phyloP scores from a whole-genome alignment of 2,888 invertebrate genomes.

The Bombylius discolor region DNA sequence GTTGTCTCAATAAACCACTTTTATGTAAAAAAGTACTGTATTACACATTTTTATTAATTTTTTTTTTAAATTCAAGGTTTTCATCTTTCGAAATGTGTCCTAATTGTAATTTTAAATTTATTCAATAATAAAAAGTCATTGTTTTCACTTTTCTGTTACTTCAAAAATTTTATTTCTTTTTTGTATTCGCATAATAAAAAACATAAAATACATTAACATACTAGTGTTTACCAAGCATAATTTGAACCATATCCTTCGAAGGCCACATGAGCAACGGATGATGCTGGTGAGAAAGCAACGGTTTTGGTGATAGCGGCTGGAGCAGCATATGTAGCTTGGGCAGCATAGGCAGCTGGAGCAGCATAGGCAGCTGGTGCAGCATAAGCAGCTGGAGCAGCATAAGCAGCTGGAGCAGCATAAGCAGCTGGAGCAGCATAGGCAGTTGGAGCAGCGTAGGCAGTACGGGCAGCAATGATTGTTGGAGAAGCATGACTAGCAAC shows the following conservation, averaged over 20 bases:
- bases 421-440: slow-evolving; percentile 21
- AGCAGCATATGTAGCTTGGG: slow-evolving; percentile 13
- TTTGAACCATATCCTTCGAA: slow-evolving; percentile 51
- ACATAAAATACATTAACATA: too few relatives aligned
- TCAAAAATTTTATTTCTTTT: too few relatives aligned
- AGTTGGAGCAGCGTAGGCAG: slow-evolving; percentile 19
- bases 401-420: slow-evolving; percentile 20
- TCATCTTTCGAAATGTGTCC: neutral
- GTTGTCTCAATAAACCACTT: too few relatives aligned
- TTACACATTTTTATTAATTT: too few relatives aligned
- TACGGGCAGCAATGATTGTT: slow-evolving; percentile 9
- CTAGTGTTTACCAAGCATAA: slow-evolving; percentile 38
- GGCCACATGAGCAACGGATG: slow-evolving; percentile 49
- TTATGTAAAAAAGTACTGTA: too few relatives aligned
- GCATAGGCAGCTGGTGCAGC: slow-evolving; percentile 25
- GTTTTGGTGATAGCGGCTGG: slow-evolving; percentile 25
- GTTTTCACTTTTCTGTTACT: too few relatives aligned
- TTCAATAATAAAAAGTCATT: too few relatives aligned
- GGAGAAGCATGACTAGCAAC: slow-evolving; percentile 14
- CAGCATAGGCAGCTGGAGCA: slow-evolving; percentile 25
- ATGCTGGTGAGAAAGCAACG: slow-evolving; percentile 41
- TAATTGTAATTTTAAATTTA: neutral
- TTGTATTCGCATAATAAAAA: too few relatives aligned
- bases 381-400: slow-evolving; percentile 21
- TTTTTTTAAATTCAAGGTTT: neutral